Conservation (phyloP, 30 jellyfish, hydroid and myxozoan genomes). For the Pseudorhiza aurosa region DNA sequence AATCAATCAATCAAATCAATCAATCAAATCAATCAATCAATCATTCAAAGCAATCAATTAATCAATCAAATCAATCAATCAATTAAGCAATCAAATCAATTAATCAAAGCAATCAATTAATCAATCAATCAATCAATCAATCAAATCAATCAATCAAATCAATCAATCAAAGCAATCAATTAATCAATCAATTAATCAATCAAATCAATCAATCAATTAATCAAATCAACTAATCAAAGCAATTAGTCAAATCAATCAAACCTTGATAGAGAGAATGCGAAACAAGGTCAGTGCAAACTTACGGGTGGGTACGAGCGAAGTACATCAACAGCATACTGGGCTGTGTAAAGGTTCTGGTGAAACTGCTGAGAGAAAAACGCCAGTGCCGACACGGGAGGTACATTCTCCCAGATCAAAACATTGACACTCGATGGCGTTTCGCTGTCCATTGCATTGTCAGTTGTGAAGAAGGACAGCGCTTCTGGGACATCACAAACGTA, state of each 20-base stretch:
- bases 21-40: too few species aligned
- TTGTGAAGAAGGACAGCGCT: slow-evolving; percentile 74
- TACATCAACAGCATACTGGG: slow-evolving; percentile 97
- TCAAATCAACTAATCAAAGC: neutral
- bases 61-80: too few species aligned
- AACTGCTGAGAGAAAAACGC: slow-evolving; percentile 95
- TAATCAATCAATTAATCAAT: too few species aligned
- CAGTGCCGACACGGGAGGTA: slow-evolving; percentile 95
- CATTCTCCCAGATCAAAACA: slow-evolving; percentile 88
- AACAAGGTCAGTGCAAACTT: slow-evolving; percentile 13
- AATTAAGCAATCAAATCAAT: too few species aligned
- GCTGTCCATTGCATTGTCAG: slow-evolving; percentile 72
- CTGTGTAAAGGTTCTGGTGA: slow-evolving; percentile 87
- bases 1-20: too few species aligned
- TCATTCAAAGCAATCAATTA: too few species aligned
- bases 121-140: too few species aligned
- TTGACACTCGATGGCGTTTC: slow-evolving; percentile 74
- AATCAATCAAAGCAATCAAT: too few species aligned
- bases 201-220: too few species aligned
- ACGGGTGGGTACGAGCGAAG: slow-evolving; percentile 94
- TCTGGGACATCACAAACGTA: slow-evolving; percentile 88
- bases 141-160: too few species aligned
- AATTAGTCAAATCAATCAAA: neutral
- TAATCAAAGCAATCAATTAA: too few species aligned
- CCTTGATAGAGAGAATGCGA: neutral